Percentiles rank a stretch among this genome's conserved stretches.
Evolutionary conservation across 2,888 invertebrate genomes (phyloP).

Genomic region (Lithophane ornitopus): DNA sequence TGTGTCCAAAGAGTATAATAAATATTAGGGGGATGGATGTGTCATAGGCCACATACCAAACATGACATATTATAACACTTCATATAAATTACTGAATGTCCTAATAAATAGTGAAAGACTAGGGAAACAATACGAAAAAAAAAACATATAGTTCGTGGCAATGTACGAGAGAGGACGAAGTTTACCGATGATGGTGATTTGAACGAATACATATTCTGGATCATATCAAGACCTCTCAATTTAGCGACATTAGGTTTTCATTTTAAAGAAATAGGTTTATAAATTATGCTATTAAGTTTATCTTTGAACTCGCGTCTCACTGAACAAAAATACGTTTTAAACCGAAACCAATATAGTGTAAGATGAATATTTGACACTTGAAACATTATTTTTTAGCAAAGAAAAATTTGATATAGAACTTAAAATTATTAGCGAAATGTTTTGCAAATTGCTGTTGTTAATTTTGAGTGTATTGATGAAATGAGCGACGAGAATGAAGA

Average conservation of each 20-base stretch:
- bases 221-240: neutral
- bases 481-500: neutral
- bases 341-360: slow-evolving; percentile 24
- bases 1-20: too few species aligned
- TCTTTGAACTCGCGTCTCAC: slow-evolving; percentile 14
- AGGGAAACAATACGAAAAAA: too few species aligned
- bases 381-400: slow-evolving; percentile 10
- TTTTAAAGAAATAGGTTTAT: slow-evolving; percentile 13
- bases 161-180: too few species aligned
- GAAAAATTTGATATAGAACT: neutral
- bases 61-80: too few species aligned
- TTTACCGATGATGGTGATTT: slow-evolving; percentile 3
- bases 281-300: slow-evolving; percentile 33
- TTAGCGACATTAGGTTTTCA: slow-evolving; percentile 32
- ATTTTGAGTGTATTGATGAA: slow-evolving; percentile 12
- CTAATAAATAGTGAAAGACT: too few species aligned
- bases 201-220: neutral
- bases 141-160: too few species aligned
- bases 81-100: too few species aligned
- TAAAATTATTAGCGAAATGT: slow-evolving; percentile 18
- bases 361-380: slow-evolving; percentile 54
- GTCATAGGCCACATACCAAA: too few species aligned
- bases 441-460: slow-evolving; percentile 1
- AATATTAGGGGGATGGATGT: too few species aligned
- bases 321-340: slow-evolving; percentile 27